phyloP scores from a whole-genome alignment of 1,140 invertebrate genomes.

The Geopemphigus sp. region DNA sequence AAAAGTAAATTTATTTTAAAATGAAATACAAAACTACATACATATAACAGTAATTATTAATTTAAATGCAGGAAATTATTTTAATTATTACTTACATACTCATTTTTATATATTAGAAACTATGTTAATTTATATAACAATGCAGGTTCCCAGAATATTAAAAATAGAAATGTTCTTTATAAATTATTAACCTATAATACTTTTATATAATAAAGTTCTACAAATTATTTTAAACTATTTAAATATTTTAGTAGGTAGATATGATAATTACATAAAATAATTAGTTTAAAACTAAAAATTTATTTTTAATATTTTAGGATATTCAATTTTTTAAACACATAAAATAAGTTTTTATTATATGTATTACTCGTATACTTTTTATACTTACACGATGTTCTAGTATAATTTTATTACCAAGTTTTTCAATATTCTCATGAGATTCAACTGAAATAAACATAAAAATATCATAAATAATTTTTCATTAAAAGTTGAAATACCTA shows the following conservation, averaged over 20 bases:
- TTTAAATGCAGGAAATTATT: not conserved
- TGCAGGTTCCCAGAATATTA: not conserved
- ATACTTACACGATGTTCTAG: constrained; percentile 43
- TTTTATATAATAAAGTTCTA: not conserved
- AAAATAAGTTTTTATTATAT: too few relatives aligned
- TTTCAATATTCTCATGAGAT: constrained; percentile 31
- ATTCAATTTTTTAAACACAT: not conserved
- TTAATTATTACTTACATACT: constrained; percentile 20
- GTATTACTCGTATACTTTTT: not conserved
- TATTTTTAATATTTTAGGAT: not conserved
- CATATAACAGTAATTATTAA: not conserved
- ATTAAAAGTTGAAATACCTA: too few relatives aligned
- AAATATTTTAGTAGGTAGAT: not conserved
- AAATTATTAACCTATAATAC: not conserved
- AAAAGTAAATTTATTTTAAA: not conserved
- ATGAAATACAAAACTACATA: not conserved
- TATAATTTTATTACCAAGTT: constrained; percentile 40
- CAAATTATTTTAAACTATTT: not conserved
- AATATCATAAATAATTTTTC: not conserved
- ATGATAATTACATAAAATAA: not conserved
- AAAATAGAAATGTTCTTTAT: not conserved
- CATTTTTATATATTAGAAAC: not conserved
- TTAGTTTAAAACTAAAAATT: not conserved
- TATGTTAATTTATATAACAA: constrained; percentile 29
- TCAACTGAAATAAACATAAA: constrained; percentile 33